These are phyloP conservation scores for Mechanitis messenoides DNA, from an alignment of 2,888 invertebrate genomes.

Conservation along the genomic window DNA sequence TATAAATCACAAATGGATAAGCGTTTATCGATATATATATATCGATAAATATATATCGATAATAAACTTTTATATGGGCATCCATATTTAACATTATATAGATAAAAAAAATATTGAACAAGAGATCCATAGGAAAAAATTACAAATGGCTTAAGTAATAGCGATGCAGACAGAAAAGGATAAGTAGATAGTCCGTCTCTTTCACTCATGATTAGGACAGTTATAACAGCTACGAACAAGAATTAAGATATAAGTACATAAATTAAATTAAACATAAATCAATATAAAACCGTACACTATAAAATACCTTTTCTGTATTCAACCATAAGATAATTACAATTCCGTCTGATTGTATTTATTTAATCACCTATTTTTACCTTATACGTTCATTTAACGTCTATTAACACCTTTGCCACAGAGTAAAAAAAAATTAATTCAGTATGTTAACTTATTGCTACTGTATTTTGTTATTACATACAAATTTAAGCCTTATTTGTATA, in stretches of 20 bases:
- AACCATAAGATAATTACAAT: background rate
- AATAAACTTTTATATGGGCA: background rate
- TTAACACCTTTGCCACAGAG: constrained; percentile 19
- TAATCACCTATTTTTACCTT: constrained; percentile 6
- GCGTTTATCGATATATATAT: constrained; percentile 3
- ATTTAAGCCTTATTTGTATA: background rate
- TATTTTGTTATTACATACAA: background rate
- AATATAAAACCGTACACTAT: background rate
- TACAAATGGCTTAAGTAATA: no score
- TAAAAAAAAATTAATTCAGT: constrained; percentile 9
- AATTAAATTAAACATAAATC: background rate
- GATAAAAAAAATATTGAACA: no score
- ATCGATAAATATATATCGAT: background rate
- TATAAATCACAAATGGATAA: background rate
- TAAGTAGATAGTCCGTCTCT: no score
- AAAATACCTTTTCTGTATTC: constrained; percentile 4
- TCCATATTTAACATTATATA: no score
- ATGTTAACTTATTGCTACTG: constrained; percentile 8
- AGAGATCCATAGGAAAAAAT: no score
- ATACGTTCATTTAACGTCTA: constrained; percentile 4
- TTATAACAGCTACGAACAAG: no score
- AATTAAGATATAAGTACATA: no score
- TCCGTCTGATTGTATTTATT: background rate
- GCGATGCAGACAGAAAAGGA: no score
- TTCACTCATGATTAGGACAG: no score